These are phyloP conservation scores for Lanistes nyassanus DNA, from an alignment of 1,140 invertebrate genomes.

Conservation along the genomic window DNA sequence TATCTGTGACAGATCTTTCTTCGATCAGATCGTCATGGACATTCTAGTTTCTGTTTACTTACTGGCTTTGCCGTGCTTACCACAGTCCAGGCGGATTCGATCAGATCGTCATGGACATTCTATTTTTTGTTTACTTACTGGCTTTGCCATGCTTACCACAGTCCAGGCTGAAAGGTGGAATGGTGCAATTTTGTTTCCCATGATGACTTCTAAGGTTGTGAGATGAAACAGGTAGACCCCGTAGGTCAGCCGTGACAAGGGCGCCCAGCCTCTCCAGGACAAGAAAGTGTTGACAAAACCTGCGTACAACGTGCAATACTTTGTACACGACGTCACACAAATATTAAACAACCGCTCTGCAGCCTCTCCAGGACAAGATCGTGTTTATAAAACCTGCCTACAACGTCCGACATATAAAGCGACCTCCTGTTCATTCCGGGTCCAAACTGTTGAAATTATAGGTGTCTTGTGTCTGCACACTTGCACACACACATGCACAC, in stretches of 20 bases:
- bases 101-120: too few relatives aligned
- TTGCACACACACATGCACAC: too few relatives aligned
- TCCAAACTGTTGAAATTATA: neutral
- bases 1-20: too few relatives aligned
- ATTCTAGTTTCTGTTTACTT: too few relatives aligned
- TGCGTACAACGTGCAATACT: conserved; percentile 48
- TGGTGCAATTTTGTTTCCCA: neutral
- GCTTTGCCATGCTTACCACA: conserved; percentile 4
- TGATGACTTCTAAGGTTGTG: conserved; percentile 7
- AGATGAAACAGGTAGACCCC: conserved; percentile 26
- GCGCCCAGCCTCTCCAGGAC: conserved; percentile 82
- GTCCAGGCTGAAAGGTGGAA: conserved; percentile 6
- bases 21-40: too few relatives aligned
- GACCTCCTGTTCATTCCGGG: neutral
- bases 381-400: conserved; percentile 73
- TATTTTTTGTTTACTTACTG: too few relatives aligned
- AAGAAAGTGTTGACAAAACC: conserved; percentile 77
- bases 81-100: neutral
- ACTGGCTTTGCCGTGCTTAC: neutral
- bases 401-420: neutral
- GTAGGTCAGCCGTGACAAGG: conserved; percentile 81
- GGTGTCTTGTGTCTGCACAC: too few relatives aligned
- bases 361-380: conserved; percentile 57
- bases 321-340: too few relatives aligned
- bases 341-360: too few relatives aligned